Conservation (phyloP, 2,113 vertebrate species). For the Dasyprocta punctata region DNA sequence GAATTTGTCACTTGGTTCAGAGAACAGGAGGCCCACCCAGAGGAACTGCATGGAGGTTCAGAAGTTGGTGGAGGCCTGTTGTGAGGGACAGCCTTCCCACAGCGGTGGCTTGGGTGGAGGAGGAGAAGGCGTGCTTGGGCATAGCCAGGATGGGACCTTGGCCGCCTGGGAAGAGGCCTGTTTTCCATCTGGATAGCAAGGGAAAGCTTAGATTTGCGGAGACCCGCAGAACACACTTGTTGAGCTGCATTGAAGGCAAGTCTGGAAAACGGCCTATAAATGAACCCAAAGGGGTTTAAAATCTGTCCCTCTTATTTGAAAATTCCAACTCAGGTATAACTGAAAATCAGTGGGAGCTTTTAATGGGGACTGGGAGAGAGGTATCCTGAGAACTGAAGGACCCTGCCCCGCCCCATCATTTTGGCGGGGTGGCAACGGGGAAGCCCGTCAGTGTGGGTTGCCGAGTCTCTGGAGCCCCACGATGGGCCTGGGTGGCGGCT, state of each 20-base stretch:
- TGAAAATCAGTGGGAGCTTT: not conserved
- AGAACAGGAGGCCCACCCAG: not conserved
- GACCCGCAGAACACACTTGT: not conserved
- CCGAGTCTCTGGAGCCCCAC: not conserved
- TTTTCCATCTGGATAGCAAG: not conserved
- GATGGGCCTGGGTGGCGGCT: not conserved
- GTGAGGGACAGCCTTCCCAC: too few relatives aligned
- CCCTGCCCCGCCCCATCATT: not conserved
- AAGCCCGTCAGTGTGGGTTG: not conserved
- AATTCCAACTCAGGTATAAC: not conserved
- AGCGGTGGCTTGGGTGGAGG: not conserved
- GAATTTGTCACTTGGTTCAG: too few relatives aligned
- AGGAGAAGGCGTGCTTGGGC: not conserved
- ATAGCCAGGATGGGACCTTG: not conserved
- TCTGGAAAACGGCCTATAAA: not conserved
- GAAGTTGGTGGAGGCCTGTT: not conserved
- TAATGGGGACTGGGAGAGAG: not conserved
- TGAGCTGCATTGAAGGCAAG: not conserved
- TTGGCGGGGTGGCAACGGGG: not conserved
- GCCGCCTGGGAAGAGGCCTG: not conserved
- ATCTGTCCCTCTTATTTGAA: constrained; percentile 25
- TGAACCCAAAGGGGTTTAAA: not conserved
- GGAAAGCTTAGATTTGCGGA: not conserved
- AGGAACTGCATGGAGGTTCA: not conserved
- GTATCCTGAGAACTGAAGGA: not conserved